Evolutionary conservation across 2,888 invertebrate genomes (phyloP).

Genomic region (Xanthorhoe spadicearia): DNA sequence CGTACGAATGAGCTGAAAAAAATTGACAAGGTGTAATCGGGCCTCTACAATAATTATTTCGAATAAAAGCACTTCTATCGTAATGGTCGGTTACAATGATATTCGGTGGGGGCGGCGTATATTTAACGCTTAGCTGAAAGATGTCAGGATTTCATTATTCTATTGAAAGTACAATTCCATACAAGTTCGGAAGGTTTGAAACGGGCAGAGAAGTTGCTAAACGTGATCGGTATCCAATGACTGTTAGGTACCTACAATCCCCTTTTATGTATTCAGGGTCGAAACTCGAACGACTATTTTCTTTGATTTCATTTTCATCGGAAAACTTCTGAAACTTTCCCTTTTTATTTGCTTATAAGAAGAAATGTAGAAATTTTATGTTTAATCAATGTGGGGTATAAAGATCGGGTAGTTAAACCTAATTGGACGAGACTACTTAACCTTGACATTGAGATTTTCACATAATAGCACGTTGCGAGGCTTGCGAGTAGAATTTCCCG

Average conservation of each 20-base stretch:
- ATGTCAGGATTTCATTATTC: not conserved
- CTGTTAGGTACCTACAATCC: slow-evolving; percentile 43
- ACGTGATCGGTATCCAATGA: slow-evolving; percentile 50
- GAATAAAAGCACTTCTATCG: no score
- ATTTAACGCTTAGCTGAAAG: no score
- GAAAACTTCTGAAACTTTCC: slow-evolving; percentile 47
- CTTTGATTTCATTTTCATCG: slow-evolving; percentile 49
- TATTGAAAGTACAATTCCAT: not conserved
- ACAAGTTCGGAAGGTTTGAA: slow-evolving; percentile 19
- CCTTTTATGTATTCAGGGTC: slow-evolving; percentile 57
- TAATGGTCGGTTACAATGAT: no score
- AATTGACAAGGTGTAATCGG: no score
- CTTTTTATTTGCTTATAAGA: slow-evolving; percentile 24
- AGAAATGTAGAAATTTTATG: not conserved
- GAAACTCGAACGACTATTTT: slow-evolving; percentile 36
- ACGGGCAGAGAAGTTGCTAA: slow-evolving; percentile 41
- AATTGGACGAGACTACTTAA: slow-evolving; percentile 1
- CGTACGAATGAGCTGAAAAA: no score
- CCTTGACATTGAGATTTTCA: slow-evolving; percentile 35
- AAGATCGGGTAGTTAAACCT: not conserved
- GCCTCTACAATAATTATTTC: no score
- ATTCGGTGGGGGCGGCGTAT: no score
- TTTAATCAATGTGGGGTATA: not conserved
- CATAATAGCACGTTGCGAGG: slow-evolving; percentile 32
- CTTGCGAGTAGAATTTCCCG: slow-evolving; percentile 45